Percentiles rank a stretch among this genome's conserved stretches.
Conservation (phyloP, 2,797 vertebrate species). For the Sphenopsis melanotis region DNA sequence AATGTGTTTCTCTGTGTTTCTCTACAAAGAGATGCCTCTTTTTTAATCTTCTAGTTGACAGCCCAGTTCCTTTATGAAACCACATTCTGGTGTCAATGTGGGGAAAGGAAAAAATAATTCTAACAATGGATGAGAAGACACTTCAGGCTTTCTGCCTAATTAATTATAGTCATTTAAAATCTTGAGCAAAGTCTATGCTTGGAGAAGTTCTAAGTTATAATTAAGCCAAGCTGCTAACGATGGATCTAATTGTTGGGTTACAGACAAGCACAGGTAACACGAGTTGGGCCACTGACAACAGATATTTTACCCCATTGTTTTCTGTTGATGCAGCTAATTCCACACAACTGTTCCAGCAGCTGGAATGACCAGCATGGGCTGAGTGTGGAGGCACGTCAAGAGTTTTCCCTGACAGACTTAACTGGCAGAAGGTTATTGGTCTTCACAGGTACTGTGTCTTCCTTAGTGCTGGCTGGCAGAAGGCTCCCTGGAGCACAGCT, state of each 20-base stretch:
- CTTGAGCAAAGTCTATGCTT: slow-evolving; percentile 3
- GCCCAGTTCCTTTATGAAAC: background rate
- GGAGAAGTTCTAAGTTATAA: slow-evolving; percentile 19
- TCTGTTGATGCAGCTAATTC: slow-evolving; percentile 1
- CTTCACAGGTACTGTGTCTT: background rate
- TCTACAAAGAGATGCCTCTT: background rate
- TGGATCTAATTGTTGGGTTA: slow-evolving; percentile 28
- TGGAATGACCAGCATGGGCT: background rate
- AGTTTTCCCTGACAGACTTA: background rate
- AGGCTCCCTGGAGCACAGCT: background rate
- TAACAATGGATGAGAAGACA: background rate
- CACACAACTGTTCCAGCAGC: slow-evolving; percentile 4
- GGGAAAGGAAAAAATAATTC: background rate
- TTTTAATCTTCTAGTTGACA: background rate
- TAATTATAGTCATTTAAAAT: slow-evolving; percentile 34
- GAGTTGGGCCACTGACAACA: background rate
- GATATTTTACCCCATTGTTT: background rate
- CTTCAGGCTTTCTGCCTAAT: background rate
- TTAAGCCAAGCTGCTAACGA: slow-evolving; percentile 1
- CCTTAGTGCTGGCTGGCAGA: background rate
- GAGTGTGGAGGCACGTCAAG: rapidly evolving
- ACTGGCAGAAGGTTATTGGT: background rate
- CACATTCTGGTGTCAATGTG: background rate
- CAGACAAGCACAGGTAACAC: background rate
- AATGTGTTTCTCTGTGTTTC: background rate